phyloP scores from a whole-genome alignment of 2,888 invertebrate species.

The Metallyticus violacea region DNA sequence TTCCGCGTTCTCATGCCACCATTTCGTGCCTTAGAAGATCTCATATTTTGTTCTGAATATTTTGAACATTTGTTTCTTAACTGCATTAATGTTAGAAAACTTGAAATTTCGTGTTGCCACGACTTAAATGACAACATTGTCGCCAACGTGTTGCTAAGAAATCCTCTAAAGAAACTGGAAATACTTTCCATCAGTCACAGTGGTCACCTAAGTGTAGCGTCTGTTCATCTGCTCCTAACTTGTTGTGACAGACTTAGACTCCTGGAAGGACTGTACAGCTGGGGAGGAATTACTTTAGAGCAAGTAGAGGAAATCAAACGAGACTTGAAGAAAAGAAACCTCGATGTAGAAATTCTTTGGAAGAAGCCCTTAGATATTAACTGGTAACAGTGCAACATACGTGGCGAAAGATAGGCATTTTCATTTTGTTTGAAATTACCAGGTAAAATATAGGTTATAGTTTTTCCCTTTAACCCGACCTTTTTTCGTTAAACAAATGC shows the following conservation, averaged over 20 bases:
- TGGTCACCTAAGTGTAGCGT: not conserved
- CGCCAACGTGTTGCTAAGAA: not conserved
- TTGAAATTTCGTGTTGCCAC: not conserved
- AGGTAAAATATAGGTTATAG: no score
- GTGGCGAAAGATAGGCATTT: no score
- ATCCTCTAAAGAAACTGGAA: not conserved
- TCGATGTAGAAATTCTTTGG: not conserved
- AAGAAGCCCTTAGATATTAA: not conserved
- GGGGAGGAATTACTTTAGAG: not conserved
- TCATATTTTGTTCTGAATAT: not conserved
- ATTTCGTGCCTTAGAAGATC: not conserved
- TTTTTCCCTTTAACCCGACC: no score
- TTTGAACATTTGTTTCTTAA: slow-evolving; percentile 1
- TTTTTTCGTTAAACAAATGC: no score
- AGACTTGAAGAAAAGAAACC: not conserved
- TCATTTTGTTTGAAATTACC: no score
- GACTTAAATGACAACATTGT: not conserved
- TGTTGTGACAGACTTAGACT: not conserved
- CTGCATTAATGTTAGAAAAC: not conserved
- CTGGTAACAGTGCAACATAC: not conserved
- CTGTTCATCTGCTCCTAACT: not conserved
- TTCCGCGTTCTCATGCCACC: not conserved
- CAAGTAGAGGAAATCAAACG: not conserved
- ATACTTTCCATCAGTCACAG: not conserved
- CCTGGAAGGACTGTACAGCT: not conserved